Percentiles rank a stretch among this genome's conserved stretches.
These are phyloP conservation scores for Empis livida DNA, from an alignment of 2,888 invertebrate genomes.

Conservation along the genomic window DNA sequence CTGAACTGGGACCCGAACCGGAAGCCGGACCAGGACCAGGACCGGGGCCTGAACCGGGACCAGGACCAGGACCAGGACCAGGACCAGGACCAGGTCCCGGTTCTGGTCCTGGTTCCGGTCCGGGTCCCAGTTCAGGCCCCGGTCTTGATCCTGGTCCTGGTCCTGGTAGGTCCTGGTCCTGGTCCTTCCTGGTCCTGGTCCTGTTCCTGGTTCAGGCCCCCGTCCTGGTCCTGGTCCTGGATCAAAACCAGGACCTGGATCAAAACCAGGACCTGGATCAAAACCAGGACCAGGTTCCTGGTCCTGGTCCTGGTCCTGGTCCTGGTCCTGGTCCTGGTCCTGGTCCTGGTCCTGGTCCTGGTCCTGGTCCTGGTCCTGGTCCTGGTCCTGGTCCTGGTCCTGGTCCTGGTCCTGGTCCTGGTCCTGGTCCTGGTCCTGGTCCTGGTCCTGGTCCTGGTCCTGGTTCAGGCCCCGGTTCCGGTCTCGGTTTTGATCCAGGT, in stretches of 20 bases:
- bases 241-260: too few relatives aligned
- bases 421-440: background rate
- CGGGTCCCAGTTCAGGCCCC: too few relatives aligned
- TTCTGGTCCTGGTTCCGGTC: background rate
- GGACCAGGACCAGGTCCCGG: background rate
- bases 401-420: too few relatives aligned
- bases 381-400: constrained; percentile 14
- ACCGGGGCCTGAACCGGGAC: too few relatives aligned
- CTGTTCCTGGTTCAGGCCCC: background rate
- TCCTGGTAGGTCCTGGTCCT: background rate
- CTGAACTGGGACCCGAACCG: too few relatives aligned
- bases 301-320: constrained; percentile 6
- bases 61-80: background rate
- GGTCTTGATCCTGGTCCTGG: too few relatives aligned
- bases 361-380: constrained; percentile 7
- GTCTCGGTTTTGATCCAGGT: too few relatives aligned
- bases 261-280: too few relatives aligned
- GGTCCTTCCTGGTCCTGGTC: too few relatives aligned
- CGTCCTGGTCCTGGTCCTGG: too few relatives aligned
- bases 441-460: background rate
- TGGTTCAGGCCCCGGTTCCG: background rate
- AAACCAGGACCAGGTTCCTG: too few relatives aligned
- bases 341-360: constrained; percentile 3
- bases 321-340: constrained; percentile 6
- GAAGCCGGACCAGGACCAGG: too few relatives aligned